These are phyloP conservation scores for Artemisiospiza belli DNA, from an alignment of 2,113 vertebrate genomes.

Conservation along the genomic window DNA sequence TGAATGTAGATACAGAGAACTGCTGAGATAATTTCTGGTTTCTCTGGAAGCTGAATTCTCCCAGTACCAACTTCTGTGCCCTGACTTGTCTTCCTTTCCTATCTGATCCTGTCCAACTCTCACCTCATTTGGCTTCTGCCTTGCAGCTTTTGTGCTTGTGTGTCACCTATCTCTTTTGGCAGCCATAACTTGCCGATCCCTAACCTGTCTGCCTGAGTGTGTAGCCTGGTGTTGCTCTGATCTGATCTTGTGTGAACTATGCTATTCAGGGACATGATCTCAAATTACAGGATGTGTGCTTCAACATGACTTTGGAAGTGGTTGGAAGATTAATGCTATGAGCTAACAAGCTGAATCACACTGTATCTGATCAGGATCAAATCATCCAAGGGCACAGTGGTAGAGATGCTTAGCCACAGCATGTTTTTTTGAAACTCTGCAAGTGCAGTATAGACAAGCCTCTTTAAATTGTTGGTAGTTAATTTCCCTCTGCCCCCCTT, in stretches of 20 bases:
- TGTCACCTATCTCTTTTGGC: constrained; percentile 11
- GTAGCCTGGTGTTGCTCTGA: constrained; percentile 15
- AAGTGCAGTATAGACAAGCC: not conserved
- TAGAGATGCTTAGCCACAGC: constrained; percentile 18
- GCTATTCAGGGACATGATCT: not conserved
- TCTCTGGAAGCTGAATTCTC: not conserved
- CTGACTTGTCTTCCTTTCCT: constrained; percentile 4
- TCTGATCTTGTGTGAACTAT: not conserved
- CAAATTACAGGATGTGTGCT: not conserved
- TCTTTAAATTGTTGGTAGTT: not conserved
- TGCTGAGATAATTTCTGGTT: constrained; percentile 18
- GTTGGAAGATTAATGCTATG: not conserved
- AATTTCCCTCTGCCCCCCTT: not conserved
- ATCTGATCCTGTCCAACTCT: not conserved
- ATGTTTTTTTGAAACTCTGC: constrained; percentile 5
- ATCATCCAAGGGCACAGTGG: not conserved
- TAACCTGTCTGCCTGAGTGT: constrained; percentile 13
- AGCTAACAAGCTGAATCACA: constrained; percentile 31
- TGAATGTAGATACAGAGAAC: not conserved
- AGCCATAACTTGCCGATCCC: not conserved
- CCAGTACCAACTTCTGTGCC: not conserved
- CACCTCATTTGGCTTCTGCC: constrained; percentile 31
- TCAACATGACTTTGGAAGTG: not conserved
- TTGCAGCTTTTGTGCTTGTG: not conserved
- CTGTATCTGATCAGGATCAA: constrained; percentile 15